These are phyloP conservation scores for Luperina testacea DNA, from an alignment of 2,888 invertebrate genomes.

Conservation along the genomic window DNA sequence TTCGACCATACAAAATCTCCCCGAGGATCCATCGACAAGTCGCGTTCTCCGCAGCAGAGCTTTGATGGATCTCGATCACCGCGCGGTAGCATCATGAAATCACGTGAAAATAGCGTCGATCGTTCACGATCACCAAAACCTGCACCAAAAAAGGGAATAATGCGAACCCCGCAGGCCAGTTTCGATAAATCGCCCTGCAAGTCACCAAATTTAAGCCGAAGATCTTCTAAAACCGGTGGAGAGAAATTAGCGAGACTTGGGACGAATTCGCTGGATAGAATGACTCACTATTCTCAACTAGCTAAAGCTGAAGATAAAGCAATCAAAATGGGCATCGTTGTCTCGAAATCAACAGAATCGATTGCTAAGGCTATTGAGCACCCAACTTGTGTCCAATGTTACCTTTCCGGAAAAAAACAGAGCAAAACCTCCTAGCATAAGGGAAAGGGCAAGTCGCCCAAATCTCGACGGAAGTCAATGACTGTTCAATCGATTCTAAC, in stretches of 20 bases:
- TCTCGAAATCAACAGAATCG: slow-evolving; percentile 89
- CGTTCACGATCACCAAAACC: slow-evolving; percentile 87
- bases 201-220: slow-evolving; percentile 85
- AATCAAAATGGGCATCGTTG: slow-evolving; percentile 89
- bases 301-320: slow-evolving; percentile 89
- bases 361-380: slow-evolving; percentile 91
- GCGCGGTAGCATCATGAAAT: slow-evolving; percentile 88
- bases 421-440: slow-evolving; percentile 92
- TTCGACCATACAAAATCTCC: slow-evolving; percentile 88
- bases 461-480: slow-evolving; percentile 82
- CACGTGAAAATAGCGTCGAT: slow-evolving; percentile 85
- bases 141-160: slow-evolving; percentile 88
- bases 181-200: slow-evolving; percentile 87
- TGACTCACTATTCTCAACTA: slow-evolving; percentile 87
- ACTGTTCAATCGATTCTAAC: slow-evolving; percentile 80
- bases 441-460: slow-evolving; percentile 92
- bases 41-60: slow-evolving; percentile 90
- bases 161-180: slow-evolving; percentile 88
- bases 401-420: slow-evolving; percentile 91
- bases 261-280: slow-evolving; percentile 87
- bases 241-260: slow-evolving; percentile 87
- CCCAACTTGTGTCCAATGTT: slow-evolving; percentile 93
- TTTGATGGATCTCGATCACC: slow-evolving; percentile 88
- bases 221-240: slow-evolving; percentile 83
- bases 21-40: slow-evolving; percentile 90